Conservation (phyloP, 2,113 vertebrate genomes). For the Ceyx cyanopectus region DNA sequence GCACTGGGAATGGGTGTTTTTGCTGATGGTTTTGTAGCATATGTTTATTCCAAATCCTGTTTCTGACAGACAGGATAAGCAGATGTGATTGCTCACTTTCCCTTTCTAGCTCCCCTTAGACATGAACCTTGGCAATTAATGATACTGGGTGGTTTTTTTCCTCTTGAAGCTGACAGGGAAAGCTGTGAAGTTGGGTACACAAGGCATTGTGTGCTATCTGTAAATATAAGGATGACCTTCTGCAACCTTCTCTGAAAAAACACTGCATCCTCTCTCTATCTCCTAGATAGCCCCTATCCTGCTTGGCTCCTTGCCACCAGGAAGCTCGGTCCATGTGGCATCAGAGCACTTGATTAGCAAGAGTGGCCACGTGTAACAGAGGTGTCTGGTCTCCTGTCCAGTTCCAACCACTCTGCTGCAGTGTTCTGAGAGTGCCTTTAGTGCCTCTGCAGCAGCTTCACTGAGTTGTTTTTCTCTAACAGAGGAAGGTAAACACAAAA, state of each 20-base stretch:
- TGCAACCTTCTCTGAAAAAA: slow-evolving; percentile 57
- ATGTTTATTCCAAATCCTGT: not conserved
- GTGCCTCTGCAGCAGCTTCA: not conserved
- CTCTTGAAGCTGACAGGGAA: slow-evolving; percentile 25
- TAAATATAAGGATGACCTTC: slow-evolving; percentile 55
- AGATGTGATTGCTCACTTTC: not conserved
- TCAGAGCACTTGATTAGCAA: not conserved
- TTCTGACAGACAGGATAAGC: slow-evolving; percentile 11
- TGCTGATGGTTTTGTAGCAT: not conserved
- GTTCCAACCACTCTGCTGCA: not conserved
- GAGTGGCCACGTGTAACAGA: not conserved
- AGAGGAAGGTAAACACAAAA: not conserved
- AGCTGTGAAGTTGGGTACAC: slow-evolving; percentile 33
- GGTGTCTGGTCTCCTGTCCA: not conserved
- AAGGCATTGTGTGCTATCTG: slow-evolving; percentile 49
- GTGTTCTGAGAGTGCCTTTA: not conserved
- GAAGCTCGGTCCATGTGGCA: slow-evolving; percentile 48
- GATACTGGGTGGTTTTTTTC: not conserved
- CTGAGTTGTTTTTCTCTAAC: not conserved
- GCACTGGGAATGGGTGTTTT: not conserved
- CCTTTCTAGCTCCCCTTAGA: slow-evolving; percentile 19
- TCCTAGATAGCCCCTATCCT: slow-evolving; percentile 49
- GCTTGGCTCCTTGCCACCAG: slow-evolving; percentile 30
- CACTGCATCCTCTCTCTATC: slow-evolving; percentile 55
- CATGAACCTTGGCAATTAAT: slow-evolving; percentile 36